A percentile compares a stretch with the other conserved stretches of the same genome.
phyloP scores from a whole-genome alignment of 2,113 vertebrate species.

The Crocuta crocuta region DNA sequence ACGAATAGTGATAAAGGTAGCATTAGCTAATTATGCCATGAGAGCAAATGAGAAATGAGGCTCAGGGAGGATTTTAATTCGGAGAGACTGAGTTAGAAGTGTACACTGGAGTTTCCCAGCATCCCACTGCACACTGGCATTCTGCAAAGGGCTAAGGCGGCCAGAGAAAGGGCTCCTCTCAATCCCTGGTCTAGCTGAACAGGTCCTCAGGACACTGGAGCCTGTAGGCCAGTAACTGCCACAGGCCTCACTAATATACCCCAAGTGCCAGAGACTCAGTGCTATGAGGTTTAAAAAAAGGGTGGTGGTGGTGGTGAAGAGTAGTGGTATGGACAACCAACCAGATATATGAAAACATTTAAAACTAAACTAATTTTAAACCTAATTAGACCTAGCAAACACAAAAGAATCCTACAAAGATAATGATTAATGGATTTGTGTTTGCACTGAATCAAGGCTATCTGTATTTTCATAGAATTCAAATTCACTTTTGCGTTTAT shows the following conservation, averaged over 20 bases:
- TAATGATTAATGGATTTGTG: background rate
- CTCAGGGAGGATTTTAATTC: background rate
- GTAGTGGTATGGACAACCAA: background rate
- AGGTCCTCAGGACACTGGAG: background rate
- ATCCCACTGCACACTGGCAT: background rate
- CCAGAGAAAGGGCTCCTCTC: fast-evolving
- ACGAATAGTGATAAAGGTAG: background rate
- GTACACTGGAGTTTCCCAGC: background rate
- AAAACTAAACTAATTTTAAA: background rate
- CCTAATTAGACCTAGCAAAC: background rate
- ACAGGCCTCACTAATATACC: background rate
- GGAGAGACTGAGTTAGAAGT: background rate
- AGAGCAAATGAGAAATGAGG: background rate
- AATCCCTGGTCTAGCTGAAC: background rate
- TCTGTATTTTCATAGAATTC: background rate
- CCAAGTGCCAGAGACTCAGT: background rate
- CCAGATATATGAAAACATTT: constrained; percentile 9
- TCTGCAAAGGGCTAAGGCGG: background rate
- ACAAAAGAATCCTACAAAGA: background rate
- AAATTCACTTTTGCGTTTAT: constrained; percentile 19
- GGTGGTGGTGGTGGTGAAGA: background rate
- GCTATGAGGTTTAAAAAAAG: background rate
- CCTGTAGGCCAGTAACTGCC: background rate
- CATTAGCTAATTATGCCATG: background rate
- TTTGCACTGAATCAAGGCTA: background rate